A percentile compares a stretch with the other conserved stretches of the same genome.
These are phyloP conservation scores for Clamator glandarius DNA, from an alignment of 2,797 vertebrate species.

Conservation along the genomic window DNA sequence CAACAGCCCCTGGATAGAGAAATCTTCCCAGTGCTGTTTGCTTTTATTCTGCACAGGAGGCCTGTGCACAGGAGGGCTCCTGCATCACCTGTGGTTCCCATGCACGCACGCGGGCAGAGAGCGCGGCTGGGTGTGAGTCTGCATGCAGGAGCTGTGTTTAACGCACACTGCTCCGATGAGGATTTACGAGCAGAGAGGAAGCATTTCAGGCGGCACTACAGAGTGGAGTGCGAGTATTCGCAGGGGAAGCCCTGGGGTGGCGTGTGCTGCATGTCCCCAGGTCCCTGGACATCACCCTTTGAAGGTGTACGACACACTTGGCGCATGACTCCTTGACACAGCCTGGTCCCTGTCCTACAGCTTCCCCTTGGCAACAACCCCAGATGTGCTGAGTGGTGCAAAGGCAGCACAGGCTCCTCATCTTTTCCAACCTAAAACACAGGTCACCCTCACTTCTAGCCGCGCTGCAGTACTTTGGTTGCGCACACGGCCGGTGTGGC, in stretches of 20 bases:
- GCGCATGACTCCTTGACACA: too few relatives aligned
- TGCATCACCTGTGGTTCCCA: rapidly evolving
- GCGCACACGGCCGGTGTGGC: too few relatives aligned
- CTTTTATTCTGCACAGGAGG: neutral
- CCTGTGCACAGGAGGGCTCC: neutral
- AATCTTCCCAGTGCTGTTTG: neutral
- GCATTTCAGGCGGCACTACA: neutral
- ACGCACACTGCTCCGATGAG: rapidly evolving
- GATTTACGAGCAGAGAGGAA: neutral
- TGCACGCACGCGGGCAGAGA: neutral
- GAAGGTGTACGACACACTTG: too few relatives aligned
- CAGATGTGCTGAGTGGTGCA: too few relatives aligned
- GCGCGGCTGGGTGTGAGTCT: rapidly evolving
- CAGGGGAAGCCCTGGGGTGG: neutral
- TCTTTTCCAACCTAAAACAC: too few relatives aligned
- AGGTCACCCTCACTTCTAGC: too few relatives aligned
- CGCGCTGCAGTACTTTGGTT: too few relatives aligned
- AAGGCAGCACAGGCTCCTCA: too few relatives aligned
- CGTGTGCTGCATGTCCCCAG: rapidly evolving
- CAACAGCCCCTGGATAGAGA: neutral
- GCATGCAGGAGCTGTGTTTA: neutral
- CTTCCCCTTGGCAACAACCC: too few relatives aligned
- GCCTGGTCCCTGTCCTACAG: too few relatives aligned
- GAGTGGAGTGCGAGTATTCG: rapidly evolving
- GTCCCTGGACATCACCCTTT: too few relatives aligned